Conservation (phyloP, 2,113 vertebrate species). For the Planiliza haematocheilus region DNA sequence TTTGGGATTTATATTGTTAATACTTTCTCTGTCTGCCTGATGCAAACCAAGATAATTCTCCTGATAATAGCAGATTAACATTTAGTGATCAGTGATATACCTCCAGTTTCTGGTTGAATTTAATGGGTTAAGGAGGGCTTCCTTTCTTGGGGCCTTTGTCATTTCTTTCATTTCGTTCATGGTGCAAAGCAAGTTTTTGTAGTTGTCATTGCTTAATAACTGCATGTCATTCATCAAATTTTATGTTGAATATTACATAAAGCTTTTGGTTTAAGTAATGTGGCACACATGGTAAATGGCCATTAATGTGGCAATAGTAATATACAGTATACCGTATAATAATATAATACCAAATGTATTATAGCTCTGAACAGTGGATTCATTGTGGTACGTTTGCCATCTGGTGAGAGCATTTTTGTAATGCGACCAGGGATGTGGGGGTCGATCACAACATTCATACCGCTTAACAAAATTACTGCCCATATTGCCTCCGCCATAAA, state of each 20-base stretch:
- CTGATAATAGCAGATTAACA: conserved; percentile 20
- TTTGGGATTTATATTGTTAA: neutral
- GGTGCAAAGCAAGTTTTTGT: too few relatives aligned
- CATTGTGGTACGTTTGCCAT: conserved; percentile 11
- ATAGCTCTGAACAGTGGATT: neutral
- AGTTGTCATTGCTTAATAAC: neutral
- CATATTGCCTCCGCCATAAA: conserved; percentile 30
- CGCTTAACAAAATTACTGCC: conserved; percentile 42
- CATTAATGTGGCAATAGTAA: neutral
- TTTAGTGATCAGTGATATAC: too few relatives aligned
- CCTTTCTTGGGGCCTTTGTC: neutral
- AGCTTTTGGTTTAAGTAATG: neutral
- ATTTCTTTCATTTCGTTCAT: too few relatives aligned
- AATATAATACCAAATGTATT: neutral
- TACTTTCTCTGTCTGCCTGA: neutral
- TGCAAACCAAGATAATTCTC: neutral
- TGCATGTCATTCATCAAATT: conserved; percentile 2
- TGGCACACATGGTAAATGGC: neutral
- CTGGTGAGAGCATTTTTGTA: conserved; percentile 25
- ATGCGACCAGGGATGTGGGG: conserved; percentile 27
- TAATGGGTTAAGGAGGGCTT: neutral
- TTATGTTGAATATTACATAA: neutral
- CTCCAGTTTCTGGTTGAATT: conserved; percentile 33
- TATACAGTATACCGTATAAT: too few relatives aligned
- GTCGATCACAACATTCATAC: conserved; percentile 46